These are phyloP conservation scores for Phengaris alcon DNA, from an alignment of 2,888 invertebrate species.

Conservation along the genomic window DNA sequence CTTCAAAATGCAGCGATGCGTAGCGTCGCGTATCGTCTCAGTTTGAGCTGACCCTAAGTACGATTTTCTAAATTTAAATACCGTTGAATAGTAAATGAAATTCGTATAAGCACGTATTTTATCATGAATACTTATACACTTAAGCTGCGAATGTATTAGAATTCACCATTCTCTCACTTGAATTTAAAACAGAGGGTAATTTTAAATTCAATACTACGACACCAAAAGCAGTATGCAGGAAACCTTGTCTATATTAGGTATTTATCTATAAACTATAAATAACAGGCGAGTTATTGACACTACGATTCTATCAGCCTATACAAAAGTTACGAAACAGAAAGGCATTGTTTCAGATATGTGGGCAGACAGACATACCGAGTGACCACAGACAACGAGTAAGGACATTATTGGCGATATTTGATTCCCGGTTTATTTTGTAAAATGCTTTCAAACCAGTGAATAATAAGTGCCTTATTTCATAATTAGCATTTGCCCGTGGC, in stretches of 20 bases:
- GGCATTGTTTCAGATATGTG: slow-evolving; percentile 60
- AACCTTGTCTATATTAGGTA: slow-evolving; percentile 24
- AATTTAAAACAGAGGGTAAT: slow-evolving; percentile 15
- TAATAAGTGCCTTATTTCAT: neutral
- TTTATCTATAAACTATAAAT: slow-evolving; percentile 42
- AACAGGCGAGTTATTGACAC: slow-evolving; percentile 48
- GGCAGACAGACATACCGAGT: slow-evolving; percentile 52
- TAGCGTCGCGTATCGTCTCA: too few relatives aligned
- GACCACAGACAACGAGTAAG: slow-evolving; percentile 37
- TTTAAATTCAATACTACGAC: slow-evolving; percentile 21
- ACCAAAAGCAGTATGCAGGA: slow-evolving; percentile 24
- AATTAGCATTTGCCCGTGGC: too few relatives aligned
- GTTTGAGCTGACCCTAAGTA: too few relatives aligned
- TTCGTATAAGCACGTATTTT: slow-evolving; percentile 14
- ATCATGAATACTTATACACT: slow-evolving; percentile 2
- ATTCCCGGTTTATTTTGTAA: neutral
- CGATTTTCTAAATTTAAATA: neutral
- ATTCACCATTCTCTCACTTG: slow-evolving; percentile 11
- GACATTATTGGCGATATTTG: neutral
- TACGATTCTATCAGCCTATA: slow-evolving; percentile 57
- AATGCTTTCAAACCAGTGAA: neutral
- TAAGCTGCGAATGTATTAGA: slow-evolving; percentile 5
- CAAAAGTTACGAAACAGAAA: slow-evolving; percentile 60
- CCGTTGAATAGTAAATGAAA: slow-evolving; percentile 8
- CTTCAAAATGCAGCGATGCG: too few relatives aligned